phyloP scores from a whole-genome alignment of 2,797 vertebrate species.

The Erithacus rubecula region DNA sequence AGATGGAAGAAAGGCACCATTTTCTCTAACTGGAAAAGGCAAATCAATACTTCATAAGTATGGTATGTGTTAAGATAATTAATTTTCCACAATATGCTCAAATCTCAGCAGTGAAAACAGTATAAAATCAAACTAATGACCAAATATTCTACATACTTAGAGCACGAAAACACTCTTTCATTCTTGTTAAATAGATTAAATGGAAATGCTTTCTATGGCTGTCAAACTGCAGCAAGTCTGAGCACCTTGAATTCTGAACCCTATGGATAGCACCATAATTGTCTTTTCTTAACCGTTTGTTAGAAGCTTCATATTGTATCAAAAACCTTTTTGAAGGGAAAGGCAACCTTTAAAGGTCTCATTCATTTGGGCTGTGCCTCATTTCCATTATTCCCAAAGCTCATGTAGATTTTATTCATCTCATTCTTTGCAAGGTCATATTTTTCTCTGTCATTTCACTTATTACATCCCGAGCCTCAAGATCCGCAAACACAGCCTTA shows the following conservation, averaged over 20 bases:
- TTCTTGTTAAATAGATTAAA: slow-evolving; percentile 56
- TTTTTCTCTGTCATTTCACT: slow-evolving; percentile 38
- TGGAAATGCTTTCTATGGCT: slow-evolving; percentile 52
- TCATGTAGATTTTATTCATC: slow-evolving; percentile 46
- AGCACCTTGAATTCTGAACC: slow-evolving; percentile 43
- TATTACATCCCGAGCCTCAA: background rate
- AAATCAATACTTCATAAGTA: slow-evolving; percentile 64
- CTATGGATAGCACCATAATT: slow-evolving; percentile 4
- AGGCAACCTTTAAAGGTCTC: slow-evolving; percentile 53
- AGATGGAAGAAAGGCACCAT: slow-evolving; percentile 2
- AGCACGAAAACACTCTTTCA: slow-evolving; percentile 41
- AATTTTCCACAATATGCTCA: slow-evolving; percentile 63
- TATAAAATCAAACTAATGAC: slow-evolving; percentile 42
- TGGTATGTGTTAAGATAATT: slow-evolving; percentile 53
- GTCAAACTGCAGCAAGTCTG: slow-evolving; percentile 22
- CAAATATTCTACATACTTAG: slow-evolving; percentile 46
- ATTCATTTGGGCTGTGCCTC: slow-evolving; percentile 36
- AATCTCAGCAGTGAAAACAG: slow-evolving; percentile 43
- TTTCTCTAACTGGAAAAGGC: slow-evolving; percentile 58
- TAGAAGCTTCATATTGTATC: slow-evolving; percentile 20
- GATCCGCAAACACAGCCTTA: slow-evolving; percentile 59
- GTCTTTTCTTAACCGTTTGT: slow-evolving; percentile 53
- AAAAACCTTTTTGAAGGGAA: slow-evolving; percentile 24
- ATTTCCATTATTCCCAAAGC: slow-evolving; percentile 56
- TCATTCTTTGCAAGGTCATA: slow-evolving; percentile 35